A percentile compares a stretch with the other conserved stretches of the same genome.
phyloP scores from a whole-genome alignment of 1,140 invertebrate species.

The Chlorops oryzae region DNA sequence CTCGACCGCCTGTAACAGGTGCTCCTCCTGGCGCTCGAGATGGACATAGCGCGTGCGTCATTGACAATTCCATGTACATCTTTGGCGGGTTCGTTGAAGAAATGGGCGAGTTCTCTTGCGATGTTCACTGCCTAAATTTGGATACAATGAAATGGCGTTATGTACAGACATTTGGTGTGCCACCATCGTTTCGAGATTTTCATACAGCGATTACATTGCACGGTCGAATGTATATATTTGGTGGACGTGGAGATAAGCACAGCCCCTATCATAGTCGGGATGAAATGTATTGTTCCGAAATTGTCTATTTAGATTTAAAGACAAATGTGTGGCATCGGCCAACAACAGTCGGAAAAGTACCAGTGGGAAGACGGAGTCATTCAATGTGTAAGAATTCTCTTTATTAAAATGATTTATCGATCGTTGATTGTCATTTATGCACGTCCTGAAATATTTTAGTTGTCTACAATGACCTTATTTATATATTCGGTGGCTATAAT shows the following conservation, averaged over 20 bases:
- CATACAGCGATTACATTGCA: constrained; percentile 73
- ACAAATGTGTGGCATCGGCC: constrained; percentile 64
- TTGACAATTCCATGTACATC: constrained; percentile 76
- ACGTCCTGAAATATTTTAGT: constrained; percentile 52
- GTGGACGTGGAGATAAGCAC: constrained; percentile 67
- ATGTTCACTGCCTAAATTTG: constrained; percentile 70
- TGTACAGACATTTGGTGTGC: constrained; percentile 54
- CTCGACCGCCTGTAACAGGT: constrained; percentile 57
- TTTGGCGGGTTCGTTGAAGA: constrained; percentile 84
- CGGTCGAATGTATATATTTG: constrained; percentile 78
- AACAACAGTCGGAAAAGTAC: constrained; percentile 52
- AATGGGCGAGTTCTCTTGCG: constrained; percentile 71
- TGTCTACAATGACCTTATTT: constrained; percentile 67
- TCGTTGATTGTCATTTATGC: no score
- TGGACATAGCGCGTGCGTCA: constrained; percentile 83
- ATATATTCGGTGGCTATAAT: constrained; percentile 85
- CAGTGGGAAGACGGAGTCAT: constrained; percentile 75
- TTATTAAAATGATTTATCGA: neutral
- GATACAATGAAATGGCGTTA: constrained; percentile 65
- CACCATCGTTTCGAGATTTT: constrained; percentile 76
- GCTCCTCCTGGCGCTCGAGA: constrained; percentile 71
- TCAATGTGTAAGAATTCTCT: constrained; percentile 73
- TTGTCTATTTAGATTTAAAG: constrained; percentile 69
- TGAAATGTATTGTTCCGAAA: constrained; percentile 71
- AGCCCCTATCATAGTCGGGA: constrained; percentile 59